These are phyloP conservation scores for Dusona sp. DNA, from an alignment of 2,888 invertebrate genomes.

Conservation along the genomic window DNA sequence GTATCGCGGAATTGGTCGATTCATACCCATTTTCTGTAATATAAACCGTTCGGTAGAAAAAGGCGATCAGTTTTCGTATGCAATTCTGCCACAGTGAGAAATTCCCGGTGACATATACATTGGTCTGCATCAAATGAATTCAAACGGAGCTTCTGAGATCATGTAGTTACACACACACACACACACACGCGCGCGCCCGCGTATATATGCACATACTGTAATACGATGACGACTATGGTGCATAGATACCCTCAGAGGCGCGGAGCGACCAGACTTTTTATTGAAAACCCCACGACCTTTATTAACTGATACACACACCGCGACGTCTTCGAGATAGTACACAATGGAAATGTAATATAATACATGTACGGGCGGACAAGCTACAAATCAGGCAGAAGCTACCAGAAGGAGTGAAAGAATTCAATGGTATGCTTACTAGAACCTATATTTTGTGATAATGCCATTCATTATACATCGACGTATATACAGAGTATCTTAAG, in stretches of 20 bases:
- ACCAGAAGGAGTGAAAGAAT: neutral
- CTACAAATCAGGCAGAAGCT: conserved; percentile 3
- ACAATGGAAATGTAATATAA: conserved; percentile 6
- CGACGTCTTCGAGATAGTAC: conserved; percentile 15
- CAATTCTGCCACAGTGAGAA: neutral
- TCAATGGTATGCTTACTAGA: neutral
- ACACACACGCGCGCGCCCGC: neutral
- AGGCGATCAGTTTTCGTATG: conserved; percentile 8
- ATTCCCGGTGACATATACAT: conserved; percentile 32
- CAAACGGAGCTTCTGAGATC: conserved; percentile 21
- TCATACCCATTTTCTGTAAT: conserved; percentile 7
- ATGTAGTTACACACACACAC: neutral
- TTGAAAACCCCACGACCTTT: conserved; percentile 50
- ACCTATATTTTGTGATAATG: neutral
- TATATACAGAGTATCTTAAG: neutral
- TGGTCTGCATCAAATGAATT: conserved; percentile 19
- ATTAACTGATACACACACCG: conserved; percentile 21
- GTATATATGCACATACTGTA: neutral
- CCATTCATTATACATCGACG: neutral
- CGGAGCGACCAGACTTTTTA: conserved; percentile 37
- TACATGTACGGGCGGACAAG: conserved; percentile 1
- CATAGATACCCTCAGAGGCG: neutral
- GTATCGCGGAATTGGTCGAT: conserved; percentile 7
- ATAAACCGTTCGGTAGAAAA: neutral
- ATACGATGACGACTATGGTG: conserved; percentile 18